Evolutionary conservation across 2,888 invertebrate genomes (phyloP).

Genomic region (Rhaphigaster nebulosa): DNA sequence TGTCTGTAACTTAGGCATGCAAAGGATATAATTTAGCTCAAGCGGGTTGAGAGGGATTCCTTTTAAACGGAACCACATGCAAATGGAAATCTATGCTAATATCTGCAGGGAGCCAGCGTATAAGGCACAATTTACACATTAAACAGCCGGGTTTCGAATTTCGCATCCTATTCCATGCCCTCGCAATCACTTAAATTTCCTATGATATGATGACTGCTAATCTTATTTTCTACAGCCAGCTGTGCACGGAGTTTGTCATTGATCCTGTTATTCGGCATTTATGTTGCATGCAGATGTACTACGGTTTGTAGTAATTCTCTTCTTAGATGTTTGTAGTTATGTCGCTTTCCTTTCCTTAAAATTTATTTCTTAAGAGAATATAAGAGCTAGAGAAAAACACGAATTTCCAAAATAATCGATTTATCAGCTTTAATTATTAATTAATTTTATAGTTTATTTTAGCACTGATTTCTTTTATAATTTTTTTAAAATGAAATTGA

Average conservation of each 20-base stretch:
- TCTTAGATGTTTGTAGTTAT: no score
- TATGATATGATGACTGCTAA: background rate
- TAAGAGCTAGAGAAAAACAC: no score
- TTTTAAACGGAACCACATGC: slow-evolving; percentile 31
- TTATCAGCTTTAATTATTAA: no score
- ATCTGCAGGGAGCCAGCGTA: slow-evolving; percentile 11
- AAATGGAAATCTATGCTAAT: slow-evolving; percentile 43
- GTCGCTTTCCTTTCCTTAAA: no score
- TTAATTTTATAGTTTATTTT: no score
- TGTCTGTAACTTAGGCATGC: slow-evolving; percentile 22
- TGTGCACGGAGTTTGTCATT: background rate
- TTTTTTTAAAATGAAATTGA: no score
- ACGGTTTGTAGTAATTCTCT: background rate
- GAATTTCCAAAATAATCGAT: no score
- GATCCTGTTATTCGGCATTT: background rate
- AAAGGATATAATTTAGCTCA: background rate
- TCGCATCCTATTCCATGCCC: background rate
- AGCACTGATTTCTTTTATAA: no score
- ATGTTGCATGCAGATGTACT: background rate
- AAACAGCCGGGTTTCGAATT: slow-evolving; percentile 30
- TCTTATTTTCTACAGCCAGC: background rate
- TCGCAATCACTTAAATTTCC: background rate
- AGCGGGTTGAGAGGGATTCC: background rate
- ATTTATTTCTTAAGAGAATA: no score
- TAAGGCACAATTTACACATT: slow-evolving; percentile 45